phyloP scores from a whole-genome alignment of 2,888 invertebrate species.

The Andrena trimmerana region DNA sequence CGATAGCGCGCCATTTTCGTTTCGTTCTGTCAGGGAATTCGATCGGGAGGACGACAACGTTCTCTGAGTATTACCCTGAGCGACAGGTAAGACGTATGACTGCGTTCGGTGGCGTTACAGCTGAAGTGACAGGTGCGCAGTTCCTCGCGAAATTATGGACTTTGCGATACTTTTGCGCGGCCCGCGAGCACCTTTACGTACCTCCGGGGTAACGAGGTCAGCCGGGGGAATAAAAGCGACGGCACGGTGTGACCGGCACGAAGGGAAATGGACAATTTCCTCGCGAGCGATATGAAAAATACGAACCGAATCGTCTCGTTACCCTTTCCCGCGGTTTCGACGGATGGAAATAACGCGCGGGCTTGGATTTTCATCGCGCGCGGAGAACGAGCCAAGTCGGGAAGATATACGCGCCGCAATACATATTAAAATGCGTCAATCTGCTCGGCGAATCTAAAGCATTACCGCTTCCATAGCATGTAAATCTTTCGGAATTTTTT shows the following conservation, averaged over 20 bases:
- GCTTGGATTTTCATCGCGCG: constrained; percentile 27
- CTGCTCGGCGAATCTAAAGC: constrained; percentile 46
- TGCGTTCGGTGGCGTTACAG: constrained; percentile 3
- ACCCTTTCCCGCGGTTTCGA: constrained; percentile 13
- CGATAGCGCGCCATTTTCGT: constrained; percentile 64
- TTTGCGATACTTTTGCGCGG: constrained; percentile 41
- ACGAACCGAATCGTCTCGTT: constrained; percentile 26
- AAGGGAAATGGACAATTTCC: background rate
- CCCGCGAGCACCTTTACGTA: background rate
- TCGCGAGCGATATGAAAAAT: background rate
- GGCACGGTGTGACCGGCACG: background rate
- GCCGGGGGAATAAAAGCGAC: constrained; percentile 36
- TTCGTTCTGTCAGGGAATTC: constrained; percentile 44
- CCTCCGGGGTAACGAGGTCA: constrained; percentile 36
- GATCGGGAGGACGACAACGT: constrained; percentile 34
- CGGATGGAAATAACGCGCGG: constrained; percentile 38
- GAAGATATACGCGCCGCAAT: constrained; percentile 27
- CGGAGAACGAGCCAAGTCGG: constrained; percentile 2
- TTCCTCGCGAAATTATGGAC: constrained; percentile 39
- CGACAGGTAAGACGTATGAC: constrained; percentile 34
- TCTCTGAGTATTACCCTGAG: background rate
- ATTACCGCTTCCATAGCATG: constrained; percentile 31
- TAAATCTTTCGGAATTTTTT: constrained; percentile 49
- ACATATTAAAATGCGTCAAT: constrained; percentile 46
- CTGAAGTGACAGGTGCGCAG: constrained; percentile 34